Evolutionary conservation across 1,140 invertebrate genomes (phyloP).

Genomic region (Drosophila mojavensis): DNA sequence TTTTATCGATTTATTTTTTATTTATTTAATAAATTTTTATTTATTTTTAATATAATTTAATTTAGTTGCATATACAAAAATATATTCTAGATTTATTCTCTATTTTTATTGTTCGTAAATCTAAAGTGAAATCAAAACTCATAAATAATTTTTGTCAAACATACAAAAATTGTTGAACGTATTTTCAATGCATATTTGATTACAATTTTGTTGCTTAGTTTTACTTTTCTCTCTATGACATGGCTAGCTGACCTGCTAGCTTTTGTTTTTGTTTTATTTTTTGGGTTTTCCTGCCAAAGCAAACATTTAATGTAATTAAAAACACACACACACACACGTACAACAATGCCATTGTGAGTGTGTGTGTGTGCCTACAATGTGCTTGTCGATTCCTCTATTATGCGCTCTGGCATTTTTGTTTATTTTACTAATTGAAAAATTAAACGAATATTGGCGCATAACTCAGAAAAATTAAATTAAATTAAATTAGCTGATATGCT

Average conservation of each 20-base stretch:
- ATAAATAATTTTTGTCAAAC: too few species aligned
- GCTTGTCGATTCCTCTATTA: constrained; percentile 19
- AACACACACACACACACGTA: constrained; percentile 14
- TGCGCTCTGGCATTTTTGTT: constrained; percentile 40
- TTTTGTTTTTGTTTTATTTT: not conserved
- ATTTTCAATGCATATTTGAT: not conserved
- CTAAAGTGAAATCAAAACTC: not conserved
- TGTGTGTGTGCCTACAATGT: not conserved
- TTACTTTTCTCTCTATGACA: not conserved
- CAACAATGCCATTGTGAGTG: constrained; percentile 5
- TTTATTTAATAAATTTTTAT: too few species aligned
- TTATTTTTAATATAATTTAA: too few species aligned
- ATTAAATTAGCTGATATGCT: constrained; percentile 25
- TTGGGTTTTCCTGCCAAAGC: not conserved
- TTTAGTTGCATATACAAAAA: too few species aligned
- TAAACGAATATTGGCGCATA: constrained; percentile 38
- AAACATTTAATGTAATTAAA: constrained; percentile 36
- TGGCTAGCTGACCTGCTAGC: not conserved
- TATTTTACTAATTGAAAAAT: constrained; percentile 64
- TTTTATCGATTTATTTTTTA: too few species aligned
- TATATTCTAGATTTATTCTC: too few species aligned
- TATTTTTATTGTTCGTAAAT: too few species aligned
- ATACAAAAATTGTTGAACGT: not conserved
- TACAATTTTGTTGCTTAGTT: not conserved
- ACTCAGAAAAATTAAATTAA: constrained; percentile 4